Evolutionary conservation across 2,113 vertebrate genomes (phyloP).

Genomic region (Arothron firmamentum): DNA sequence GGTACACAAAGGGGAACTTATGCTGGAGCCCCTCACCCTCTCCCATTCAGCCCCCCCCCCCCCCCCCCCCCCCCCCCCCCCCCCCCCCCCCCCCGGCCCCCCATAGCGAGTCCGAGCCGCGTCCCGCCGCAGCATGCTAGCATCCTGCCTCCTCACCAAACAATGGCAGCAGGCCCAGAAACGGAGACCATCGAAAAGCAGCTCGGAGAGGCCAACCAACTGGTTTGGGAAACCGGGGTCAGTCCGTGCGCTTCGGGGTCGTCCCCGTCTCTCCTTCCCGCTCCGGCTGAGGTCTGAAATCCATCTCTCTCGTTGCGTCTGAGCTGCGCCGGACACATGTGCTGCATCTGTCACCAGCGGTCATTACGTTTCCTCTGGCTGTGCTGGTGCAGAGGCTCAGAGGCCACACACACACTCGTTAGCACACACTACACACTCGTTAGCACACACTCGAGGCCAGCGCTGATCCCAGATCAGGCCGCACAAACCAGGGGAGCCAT

Average conservation of each 20-base stretch:
- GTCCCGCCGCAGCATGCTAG: slow-evolving; percentile 79
- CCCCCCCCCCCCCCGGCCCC: slow-evolving; percentile 43
- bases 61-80: slow-evolving; percentile 48
- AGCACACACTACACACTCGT: too few relatives aligned
- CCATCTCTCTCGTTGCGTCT: slow-evolving; percentile 41
- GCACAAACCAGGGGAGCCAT: slow-evolving; percentile 82
- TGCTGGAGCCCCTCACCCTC: slow-evolving; percentile 57
- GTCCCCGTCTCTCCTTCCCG: background rate
- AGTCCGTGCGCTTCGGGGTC: background rate
- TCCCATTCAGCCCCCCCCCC: slow-evolving; percentile 4
- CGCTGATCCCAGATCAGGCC: slow-evolving; percentile 76
- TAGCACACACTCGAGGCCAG: too few relatives aligned
- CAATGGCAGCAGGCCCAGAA: slow-evolving; percentile 36
- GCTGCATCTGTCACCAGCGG: slow-evolving; percentile 63
- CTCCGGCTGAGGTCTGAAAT: slow-evolving; percentile 11
- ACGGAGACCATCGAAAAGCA: slow-evolving; percentile 31
- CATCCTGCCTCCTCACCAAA: slow-evolving; percentile 72
- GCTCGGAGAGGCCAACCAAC: background rate
- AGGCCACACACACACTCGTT: slow-evolving; percentile 87
- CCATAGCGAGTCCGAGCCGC: slow-evolving; percentile 75
- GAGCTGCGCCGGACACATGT: slow-evolving; percentile 32
- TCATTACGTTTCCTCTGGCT: slow-evolving; percentile 76
- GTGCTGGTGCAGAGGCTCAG: slow-evolving; percentile 71
- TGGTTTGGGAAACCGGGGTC: background rate
- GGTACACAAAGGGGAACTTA: slow-evolving; percentile 91